Base-by-base conservation (phyloP, 2,888 invertebrate genomes). In the Augochlorella aurata region DNA sequence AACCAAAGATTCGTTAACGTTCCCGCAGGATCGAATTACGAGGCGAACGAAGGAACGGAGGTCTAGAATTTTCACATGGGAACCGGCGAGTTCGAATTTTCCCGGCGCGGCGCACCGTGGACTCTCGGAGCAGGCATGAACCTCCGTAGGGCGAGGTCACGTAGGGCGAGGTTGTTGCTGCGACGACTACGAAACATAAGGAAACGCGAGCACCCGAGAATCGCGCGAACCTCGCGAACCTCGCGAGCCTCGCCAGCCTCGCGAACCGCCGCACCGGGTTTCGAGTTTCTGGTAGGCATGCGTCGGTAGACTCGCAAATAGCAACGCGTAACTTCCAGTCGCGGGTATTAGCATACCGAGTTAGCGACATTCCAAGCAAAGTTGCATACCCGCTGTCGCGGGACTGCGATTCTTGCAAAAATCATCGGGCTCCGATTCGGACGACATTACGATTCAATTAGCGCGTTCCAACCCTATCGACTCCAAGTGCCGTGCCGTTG, bases 331-430 rank as follows among this genome's bases (percentile, higher is more conserved):
- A 84, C 83, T 85, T 61, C 76, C 75, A 72, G 83, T 69, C 82
- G 75, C 78, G 79, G 68, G 68, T 86, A 90, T 91, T 91, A 90
- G 89, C 91, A 88, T 89, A 89, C 81, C 82, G 84, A 90, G 86
- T 92, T 90, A 91, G 86, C 89, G 83, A 80, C 89, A 91, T 91
- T 91, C 90, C 90, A 83, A 65, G 61, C 74, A 84, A 83, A 87
- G 81, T 83, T 85, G 76, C 76, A 70, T 75, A 65, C 44, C 72
- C 50, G 44, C 73, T 49, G n/a, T 50, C 29, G 44, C 58, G 49
- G 47, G 24, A 18, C 63, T 18, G n/a, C 21, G 80, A 75, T 73
- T 83, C 66, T 79, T 69, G 69, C 66, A 58, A 83, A 83, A 83
- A 68, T 54, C 78, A 45, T 61, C 29, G 63, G n/a, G 29, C 21